phyloP scores from a whole-genome alignment of 2,888 invertebrate species.

The Cylindroiulus punctatus region DNA sequence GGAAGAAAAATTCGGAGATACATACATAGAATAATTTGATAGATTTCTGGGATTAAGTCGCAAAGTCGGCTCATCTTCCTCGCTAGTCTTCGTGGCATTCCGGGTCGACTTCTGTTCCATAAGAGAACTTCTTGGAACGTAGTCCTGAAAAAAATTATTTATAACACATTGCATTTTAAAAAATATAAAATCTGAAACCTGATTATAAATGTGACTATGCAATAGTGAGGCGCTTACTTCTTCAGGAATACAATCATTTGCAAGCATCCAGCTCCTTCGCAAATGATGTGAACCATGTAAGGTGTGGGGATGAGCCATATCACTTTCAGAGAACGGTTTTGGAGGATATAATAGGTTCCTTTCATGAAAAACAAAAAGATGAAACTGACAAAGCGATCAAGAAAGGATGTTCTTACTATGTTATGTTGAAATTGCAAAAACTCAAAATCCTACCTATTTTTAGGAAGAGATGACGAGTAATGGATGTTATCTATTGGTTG shows the following conservation, averaged over 20 bases:
- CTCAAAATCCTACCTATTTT: not conserved
- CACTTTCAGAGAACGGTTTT: not conserved
- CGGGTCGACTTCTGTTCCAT: not conserved
- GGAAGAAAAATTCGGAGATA: not conserved
- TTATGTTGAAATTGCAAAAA: not conserved
- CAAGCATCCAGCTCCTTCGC: constrained; percentile 19
- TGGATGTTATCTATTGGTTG: not conserved
- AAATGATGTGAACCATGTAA: not conserved
- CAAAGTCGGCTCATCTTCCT: not conserved
- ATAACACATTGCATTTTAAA: too few relatives aligned
- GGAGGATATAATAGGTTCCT: not conserved
- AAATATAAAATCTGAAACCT: too few relatives aligned
- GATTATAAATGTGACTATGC: too few relatives aligned
- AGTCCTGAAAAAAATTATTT: not conserved
- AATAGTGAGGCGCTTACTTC: not conserved
- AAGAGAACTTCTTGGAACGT: not conserved
- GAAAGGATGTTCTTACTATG: not conserved
- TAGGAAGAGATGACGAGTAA: not conserved
- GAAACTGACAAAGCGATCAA: not conserved
- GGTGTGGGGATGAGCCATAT: not conserved
- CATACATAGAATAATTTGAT: not conserved
- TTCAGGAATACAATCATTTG: not conserved
- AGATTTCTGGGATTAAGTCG: not conserved
- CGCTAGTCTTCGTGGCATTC: not conserved
- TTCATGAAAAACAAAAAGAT: not conserved